Evolutionary conservation across 2,888 invertebrate genomes (phyloP), one percentile per base, ranked within the genome.

Genomic region (Scaptomyza flava): DNA sequence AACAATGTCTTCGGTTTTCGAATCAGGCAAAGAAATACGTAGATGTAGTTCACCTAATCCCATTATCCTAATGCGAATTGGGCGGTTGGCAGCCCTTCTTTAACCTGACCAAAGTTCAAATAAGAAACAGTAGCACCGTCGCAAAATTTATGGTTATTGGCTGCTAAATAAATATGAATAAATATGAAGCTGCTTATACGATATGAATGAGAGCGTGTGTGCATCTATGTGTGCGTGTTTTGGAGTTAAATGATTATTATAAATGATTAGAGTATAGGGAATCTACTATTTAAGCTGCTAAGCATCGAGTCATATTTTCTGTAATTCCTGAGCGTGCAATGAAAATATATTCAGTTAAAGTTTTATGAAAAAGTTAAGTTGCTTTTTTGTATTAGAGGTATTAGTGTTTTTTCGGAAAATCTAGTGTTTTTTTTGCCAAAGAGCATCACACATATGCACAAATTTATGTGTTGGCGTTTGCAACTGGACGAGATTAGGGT

Each of bases 1-100:
- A 58, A 69, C 27, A 34, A 66, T 60, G 52, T 31, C 64, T 53
- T 45, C 42, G 45, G 59, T 60, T 48, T 68, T 57, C 47, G 34
- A n/a, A 42, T 34, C 72, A 69, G 70, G 63, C 68, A 79, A 56
- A 60, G 48, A 75, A 72, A 46, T 17, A 7, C 11, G 68, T 47
- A 14, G 11, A 71, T 52, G 23, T 56, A 65, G 56, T 38, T 56
- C 61, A 54, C 52, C 64, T 62, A 60, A 78, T 72, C 61, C 63
- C 48, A 68, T 60, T 56, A 46, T 36, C 52, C 56, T 57, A 66
- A 65, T 64, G 63, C 12, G 47, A 43, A 36, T 47, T 57, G n/a
- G 60, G 30, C 48, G 58, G 57, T 64, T 64, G 45, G 31, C 48
- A 51, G 33, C 41, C 38, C 46, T 17, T 12, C 34, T 50, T 47